Conservation (phyloP, 2,113 vertebrate species). For the Entelurus aequoreus region DNA sequence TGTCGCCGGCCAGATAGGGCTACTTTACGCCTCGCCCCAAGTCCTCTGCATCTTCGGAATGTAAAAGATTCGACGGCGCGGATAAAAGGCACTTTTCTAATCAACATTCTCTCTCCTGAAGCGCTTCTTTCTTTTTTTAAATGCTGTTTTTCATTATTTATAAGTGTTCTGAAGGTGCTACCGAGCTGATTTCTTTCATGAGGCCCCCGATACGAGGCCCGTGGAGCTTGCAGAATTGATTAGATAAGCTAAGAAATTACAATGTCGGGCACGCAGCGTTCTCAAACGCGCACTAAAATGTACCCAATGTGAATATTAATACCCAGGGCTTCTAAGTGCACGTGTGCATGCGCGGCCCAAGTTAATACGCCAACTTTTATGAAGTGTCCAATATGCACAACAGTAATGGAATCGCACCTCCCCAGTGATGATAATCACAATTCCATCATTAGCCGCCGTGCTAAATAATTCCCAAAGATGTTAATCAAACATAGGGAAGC, state of each 20-base stretch:
- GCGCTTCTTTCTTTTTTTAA: constrained; percentile 87
- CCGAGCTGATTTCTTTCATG: constrained; percentile 89
- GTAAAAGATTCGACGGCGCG: constrained; percentile 65
- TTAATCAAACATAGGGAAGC: constrained; percentile 66
- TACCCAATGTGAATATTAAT: constrained; percentile 65
- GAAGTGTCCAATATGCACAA: constrained; percentile 55
- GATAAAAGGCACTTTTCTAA: constrained; percentile 76
- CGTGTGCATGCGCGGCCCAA: constrained; percentile 52
- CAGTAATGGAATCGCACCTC: constrained; percentile 50
- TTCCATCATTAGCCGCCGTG: constrained; percentile 62
- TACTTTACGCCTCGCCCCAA: constrained; percentile 61
- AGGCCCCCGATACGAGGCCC: constrained; percentile 81
- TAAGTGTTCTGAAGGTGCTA: constrained; percentile 93
- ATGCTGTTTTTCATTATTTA: constrained; percentile 99
- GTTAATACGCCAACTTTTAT: constrained; percentile 61
- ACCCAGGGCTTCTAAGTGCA: constrained; percentile 58
- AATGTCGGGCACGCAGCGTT: constrained; percentile 86
- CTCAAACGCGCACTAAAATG: constrained; percentile 65
- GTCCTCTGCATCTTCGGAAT: constrained; percentile 68
- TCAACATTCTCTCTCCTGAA: constrained; percentile 82
- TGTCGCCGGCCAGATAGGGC: constrained; percentile 50
- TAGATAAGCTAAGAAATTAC: constrained; percentile 98
- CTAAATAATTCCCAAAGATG: constrained; percentile 73
- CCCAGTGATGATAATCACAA: constrained; percentile 45
- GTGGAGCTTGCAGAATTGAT: constrained; percentile 98